Evolutionary conservation across 2,888 invertebrate genomes (phyloP).

Genomic region (Silvanus unidentatus): DNA sequence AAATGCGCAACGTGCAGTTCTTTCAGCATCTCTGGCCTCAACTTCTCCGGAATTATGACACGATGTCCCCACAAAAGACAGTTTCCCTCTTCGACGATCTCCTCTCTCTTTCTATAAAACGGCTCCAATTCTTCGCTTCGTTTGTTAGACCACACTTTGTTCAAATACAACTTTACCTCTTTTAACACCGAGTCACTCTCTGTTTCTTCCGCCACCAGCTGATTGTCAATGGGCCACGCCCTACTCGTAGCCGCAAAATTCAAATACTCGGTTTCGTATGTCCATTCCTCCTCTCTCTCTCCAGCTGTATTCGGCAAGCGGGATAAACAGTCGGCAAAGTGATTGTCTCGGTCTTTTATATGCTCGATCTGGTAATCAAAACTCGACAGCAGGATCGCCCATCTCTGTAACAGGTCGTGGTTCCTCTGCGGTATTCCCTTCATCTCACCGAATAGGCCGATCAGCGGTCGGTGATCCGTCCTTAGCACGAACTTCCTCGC

Average conservation of each 20-base stretch:
- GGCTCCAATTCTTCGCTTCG: not conserved
- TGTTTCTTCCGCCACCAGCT: no score
- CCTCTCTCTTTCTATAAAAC: not conserved
- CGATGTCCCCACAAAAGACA: not conserved
- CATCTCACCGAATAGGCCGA: constrained; percentile 15
- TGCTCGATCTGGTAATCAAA: constrained; percentile 14
- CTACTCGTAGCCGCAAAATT: constrained; percentile 12
- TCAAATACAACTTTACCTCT: constrained; percentile 6
- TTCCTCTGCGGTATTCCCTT: constrained; percentile 32
- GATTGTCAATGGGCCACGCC: constrained; percentile 13
- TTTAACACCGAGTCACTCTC: not conserved
- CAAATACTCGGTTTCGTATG: constrained; percentile 8
- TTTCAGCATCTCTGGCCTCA: not conserved
- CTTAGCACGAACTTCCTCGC: constrained; percentile 19
- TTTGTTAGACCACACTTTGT: constrained; percentile 3
- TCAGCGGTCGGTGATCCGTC: constrained; percentile 10
- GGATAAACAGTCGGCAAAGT: constrained; percentile 13
- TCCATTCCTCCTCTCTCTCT: constrained; percentile 6
- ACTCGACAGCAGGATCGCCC: constrained; percentile 18
- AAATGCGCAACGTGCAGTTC: not conserved
- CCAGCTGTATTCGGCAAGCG: constrained; percentile 6
- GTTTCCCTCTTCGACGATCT: not conserved
- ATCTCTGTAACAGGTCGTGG: constrained; percentile 31
- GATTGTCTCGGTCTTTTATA: constrained; percentile 12
- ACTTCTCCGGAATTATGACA: not conserved